A percentile compares a stretch with the other conserved stretches of the same genome.
Conservation (phyloP, 2,797 vertebrate species). For the Sebastes elongatus region DNA sequence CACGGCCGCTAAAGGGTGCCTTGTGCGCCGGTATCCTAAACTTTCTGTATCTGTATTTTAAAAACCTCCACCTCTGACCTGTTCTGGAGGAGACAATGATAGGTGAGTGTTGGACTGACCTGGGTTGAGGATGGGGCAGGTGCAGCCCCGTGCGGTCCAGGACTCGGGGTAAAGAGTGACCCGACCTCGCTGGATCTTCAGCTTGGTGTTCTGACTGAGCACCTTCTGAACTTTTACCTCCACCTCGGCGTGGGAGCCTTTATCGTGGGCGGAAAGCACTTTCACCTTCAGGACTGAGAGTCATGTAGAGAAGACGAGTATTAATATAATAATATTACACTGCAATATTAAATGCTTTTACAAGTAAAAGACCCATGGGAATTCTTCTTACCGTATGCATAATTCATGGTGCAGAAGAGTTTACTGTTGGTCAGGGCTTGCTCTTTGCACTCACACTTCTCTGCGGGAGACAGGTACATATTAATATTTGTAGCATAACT, state of each 20-base stretch:
- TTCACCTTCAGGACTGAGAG: slow-evolving; percentile 91
- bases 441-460: slow-evolving; percentile 97
- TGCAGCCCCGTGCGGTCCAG: slow-evolving; percentile 96
- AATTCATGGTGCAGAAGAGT: slow-evolving; percentile 95
- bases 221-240: slow-evolving; percentile 97
- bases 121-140: slow-evolving; percentile 96
- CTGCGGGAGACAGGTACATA: slow-evolving; percentile 78
- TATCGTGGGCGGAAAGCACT: slow-evolving; percentile 96
- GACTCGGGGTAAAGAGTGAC: slow-evolving; percentile 94
- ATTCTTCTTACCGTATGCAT: slow-evolving; percentile 93
- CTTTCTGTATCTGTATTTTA: neutral
- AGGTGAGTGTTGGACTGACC: slow-evolving; percentile 76
- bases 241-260: slow-evolving; percentile 96
- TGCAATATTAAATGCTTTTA: neutral
- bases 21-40: neutral
- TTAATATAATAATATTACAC: neutral
- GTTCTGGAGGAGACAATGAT: neutral
- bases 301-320: neutral
- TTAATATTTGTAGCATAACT: slow-evolving; percentile 49
- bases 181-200: slow-evolving; percentile 88
- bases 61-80: neutral
- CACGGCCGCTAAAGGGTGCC: too few relatives aligned
- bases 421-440: slow-evolving; percentile 91
- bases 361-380: neutral
- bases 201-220: slow-evolving; percentile 88